Conservation (phyloP, 2,797 vertebrate species). For the Novumbra hubbsi region DNA sequence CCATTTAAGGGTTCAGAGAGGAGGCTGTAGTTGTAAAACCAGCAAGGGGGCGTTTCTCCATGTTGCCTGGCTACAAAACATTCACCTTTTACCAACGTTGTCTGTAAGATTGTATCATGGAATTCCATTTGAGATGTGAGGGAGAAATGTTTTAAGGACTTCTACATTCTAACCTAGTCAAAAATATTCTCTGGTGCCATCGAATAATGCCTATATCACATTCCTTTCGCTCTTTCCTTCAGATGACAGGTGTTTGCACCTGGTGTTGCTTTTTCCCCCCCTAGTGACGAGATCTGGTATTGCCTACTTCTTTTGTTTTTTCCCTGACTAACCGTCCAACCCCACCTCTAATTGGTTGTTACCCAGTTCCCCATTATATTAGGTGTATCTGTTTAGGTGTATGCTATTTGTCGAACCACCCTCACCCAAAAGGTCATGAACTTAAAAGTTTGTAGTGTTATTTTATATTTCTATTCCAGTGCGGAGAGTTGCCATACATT, state of each 20-base stretch:
- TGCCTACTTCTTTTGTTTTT: not conserved
- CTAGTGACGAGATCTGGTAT: not conserved
- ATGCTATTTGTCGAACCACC: conserved; percentile 27
- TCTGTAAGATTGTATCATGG: not conserved
- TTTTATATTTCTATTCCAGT: conserved; percentile 6
- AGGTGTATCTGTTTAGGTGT: not conserved
- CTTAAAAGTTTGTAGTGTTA: conserved; percentile 38
- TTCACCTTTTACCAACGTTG: not conserved
- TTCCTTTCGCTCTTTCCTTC: not conserved
- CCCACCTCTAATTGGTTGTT: not conserved
- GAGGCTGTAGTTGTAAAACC: not conserved
- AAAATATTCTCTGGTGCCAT: not conserved
- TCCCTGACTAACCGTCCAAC: not conserved
- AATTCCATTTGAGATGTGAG: not conserved
- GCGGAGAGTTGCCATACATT: conserved; percentile 1
- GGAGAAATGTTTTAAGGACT: not conserved
- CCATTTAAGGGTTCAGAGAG: not conserved
- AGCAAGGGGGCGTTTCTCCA: not conserved
- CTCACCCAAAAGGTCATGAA: conserved; percentile 50
- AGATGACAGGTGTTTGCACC: not conserved
- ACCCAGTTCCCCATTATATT: not conserved
- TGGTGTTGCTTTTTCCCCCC: not conserved
- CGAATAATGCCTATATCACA: not conserved
- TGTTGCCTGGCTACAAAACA: not conserved
- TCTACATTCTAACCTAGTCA: not conserved